Evolutionary conservation across 2,113 vertebrate species (phyloP).

Genomic region (Saguinus midas): DNA sequence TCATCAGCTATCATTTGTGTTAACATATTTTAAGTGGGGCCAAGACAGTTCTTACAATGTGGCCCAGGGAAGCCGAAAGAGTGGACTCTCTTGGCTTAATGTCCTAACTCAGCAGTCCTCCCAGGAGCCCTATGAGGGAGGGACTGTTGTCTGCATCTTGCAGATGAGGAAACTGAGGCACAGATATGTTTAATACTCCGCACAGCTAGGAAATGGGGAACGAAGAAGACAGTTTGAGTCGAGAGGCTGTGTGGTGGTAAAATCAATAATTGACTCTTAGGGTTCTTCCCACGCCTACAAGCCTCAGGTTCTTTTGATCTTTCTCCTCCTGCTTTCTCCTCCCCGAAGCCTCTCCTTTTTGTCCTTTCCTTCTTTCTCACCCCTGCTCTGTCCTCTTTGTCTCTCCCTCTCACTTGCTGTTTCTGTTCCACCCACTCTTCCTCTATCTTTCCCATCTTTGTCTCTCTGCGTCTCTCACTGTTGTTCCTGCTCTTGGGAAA

Average conservation of each 20-base stretch:
- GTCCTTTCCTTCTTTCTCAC: not conserved
- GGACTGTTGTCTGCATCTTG: not conserved
- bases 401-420: not conserved
- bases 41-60: no score
- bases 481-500: not conserved
- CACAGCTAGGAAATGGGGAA: not conserved
- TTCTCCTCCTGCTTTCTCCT: not conserved
- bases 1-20: no score
- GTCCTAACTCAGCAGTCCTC: not conserved
- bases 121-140: not conserved
- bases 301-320: not conserved
- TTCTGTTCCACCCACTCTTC: not conserved
- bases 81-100: not conserved
- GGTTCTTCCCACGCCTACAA: not conserved
- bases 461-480: not conserved
- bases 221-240: no score
- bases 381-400: no score
- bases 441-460: not conserved
- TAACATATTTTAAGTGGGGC: no score
- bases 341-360: not conserved
- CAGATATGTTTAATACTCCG: rapidly evolving
- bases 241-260: not conserved
- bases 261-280: not conserved
- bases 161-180: not conserved
- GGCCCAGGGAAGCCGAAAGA: no score